These are phyloP conservation scores for Ceratina calcarata DNA, from an alignment of 1,140 invertebrate genomes.

Conservation along the genomic window DNA sequence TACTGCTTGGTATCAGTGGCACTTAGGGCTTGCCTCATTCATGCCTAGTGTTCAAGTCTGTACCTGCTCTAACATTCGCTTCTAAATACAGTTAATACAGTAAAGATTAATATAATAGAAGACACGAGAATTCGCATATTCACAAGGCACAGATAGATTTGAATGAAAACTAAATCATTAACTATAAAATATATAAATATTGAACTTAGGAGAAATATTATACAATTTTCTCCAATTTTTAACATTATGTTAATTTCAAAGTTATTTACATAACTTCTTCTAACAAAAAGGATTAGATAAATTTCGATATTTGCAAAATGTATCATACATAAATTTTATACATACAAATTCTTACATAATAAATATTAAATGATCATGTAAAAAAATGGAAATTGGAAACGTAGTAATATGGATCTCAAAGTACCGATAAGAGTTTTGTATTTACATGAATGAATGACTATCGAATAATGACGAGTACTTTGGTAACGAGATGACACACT, in stretches of 20 bases:
- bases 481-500: slow-evolving; percentile 59
- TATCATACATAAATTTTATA: slow-evolving; percentile 42
- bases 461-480: slow-evolving; percentile 50
- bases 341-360: slow-evolving; percentile 19
- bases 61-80: too few species aligned
- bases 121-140: slow-evolving; percentile 23
- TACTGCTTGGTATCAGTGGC: too few species aligned
- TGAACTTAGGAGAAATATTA: too few species aligned
- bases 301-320: neutral
- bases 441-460: slow-evolving; percentile 55
- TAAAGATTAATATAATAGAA: neutral
- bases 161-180: neutral
- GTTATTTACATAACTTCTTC: neutral
- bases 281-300: slow-evolving; percentile 9
- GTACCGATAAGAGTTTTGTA: slow-evolving; percentile 26
- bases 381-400: neutral
- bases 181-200: too few species aligned
- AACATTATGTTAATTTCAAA: neutral
- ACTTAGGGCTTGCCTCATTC: too few species aligned
- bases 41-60: too few species aligned
- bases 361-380: slow-evolving; percentile 31
- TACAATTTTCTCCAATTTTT: too few species aligned
- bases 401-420: slow-evolving; percentile 12
- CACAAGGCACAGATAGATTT: neutral
- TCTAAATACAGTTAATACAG: too few species aligned